A percentile compares a stretch with the other conserved stretches of the same genome.
Evolutionary conservation across 2,888 invertebrate genomes (phyloP).

Genomic region (Athalia circularis): DNA sequence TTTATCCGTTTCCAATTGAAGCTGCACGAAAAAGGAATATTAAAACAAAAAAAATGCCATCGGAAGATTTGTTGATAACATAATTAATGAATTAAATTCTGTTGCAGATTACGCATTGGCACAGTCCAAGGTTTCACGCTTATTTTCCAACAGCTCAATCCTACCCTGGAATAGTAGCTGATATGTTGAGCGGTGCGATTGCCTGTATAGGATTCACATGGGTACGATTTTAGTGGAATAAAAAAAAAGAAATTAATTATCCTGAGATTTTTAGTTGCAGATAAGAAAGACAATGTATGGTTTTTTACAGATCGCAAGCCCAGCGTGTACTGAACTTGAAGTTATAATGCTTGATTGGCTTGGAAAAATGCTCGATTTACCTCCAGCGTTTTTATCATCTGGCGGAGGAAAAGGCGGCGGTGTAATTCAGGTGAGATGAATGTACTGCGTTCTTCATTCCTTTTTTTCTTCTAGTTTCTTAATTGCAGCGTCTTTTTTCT

Average conservation of each 20-base stretch:
- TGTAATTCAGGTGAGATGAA: conserved; percentile 80
- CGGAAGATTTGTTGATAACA: too few species aligned
- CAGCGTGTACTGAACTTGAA: conserved; percentile 96
- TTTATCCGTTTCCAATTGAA: background rate
- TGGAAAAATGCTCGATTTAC: conserved; percentile 93
- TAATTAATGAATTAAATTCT: conserved; percentile 8
- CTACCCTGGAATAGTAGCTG: conserved; percentile 94
- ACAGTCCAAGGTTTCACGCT: conserved; percentile 96
- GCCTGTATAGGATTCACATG: conserved; percentile 98
- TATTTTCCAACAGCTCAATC: conserved; percentile 97
- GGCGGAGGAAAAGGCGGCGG: conserved; percentile 89
- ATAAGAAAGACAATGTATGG: background rate
- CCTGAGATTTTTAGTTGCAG: conserved; percentile 5
- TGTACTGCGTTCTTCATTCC: background rate
- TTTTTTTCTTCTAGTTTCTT: too few species aligned
- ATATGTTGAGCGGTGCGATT: conserved; percentile 95
- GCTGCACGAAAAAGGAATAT: too few species aligned
- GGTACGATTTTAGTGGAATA: conserved; percentile 77
- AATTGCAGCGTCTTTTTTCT: background rate
- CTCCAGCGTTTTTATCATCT: conserved; percentile 88
- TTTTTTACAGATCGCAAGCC: conserved; percentile 86
- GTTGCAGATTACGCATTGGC: conserved; percentile 91
- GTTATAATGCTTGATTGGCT: conserved; percentile 97
- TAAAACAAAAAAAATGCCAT: too few species aligned
- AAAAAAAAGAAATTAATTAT: background rate